Base-by-base conservation (phyloP, 2,113 vertebrate genomes). In the Butorides virescens region DNA sequence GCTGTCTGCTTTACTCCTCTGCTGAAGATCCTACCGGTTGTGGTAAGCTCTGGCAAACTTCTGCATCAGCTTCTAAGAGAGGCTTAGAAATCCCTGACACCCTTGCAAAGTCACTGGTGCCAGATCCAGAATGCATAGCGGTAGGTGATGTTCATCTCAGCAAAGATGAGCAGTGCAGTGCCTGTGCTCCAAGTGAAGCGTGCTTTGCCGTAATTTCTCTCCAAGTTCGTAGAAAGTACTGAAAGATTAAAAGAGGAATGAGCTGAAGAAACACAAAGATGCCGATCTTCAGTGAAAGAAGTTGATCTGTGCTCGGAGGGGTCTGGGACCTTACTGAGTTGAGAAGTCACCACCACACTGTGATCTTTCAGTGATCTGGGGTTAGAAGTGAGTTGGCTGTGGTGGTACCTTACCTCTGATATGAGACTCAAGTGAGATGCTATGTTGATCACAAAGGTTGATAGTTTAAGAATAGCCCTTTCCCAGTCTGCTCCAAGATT, bases 161-260 rank as follows among this genome's bases (percentile, higher is more conserved):
- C 21, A 36, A 52, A 83, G 36, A 36, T 11, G 15, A 56, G 44
- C 27, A 27, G 29, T 10, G 19, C 17, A 20, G 59, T 29, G 34
- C 34, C 44, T 37, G 32, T 53, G 30, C 72, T 84, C 50, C 59
- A 65, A 21, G 23, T 1, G 0, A 67, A 50, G 13, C 0, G 0
- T 23, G 8, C 23, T 70, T 52, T 36, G n/a, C 20, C 16, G 6
- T 34, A 7, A 58, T 32, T 76, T 21, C 19, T 39, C 47, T 79
- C 50, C 5, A 1, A 20, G 7, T 42, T 61, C 2, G 0, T 18
- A 32, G 68, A n/a, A 89, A 34, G 27, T 15, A 62, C 34, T 34
- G 52, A 49, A 88, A 73, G 20, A 44, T 39, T 65, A 20, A 32
- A 66, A 80, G 34, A 76, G 16, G 30, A 88, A 58, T 3, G 3